A percentile compares a stretch with the other conserved stretches of the same genome.
Evolutionary conservation across 2,888 invertebrate genomes (phyloP).

Genomic region (Steinernema carpocapsae): DNA sequence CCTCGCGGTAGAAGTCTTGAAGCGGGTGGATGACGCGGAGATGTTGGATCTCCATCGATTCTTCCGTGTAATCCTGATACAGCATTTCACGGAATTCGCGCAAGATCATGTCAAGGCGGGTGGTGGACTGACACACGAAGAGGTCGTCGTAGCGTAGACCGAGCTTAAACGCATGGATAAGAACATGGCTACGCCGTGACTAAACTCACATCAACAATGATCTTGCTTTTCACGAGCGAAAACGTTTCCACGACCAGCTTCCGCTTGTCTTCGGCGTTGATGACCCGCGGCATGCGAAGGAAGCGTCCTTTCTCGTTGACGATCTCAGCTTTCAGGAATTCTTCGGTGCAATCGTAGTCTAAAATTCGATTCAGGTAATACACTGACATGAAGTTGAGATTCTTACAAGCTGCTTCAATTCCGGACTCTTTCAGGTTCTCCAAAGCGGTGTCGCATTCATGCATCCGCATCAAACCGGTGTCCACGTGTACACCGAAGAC

Average conservation of each 20-base stretch:
- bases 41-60: slow-evolving; percentile 53
- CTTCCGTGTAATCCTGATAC: not conserved
- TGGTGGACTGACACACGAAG: slow-evolving; percentile 77
- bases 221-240: slow-evolving; percentile 76
- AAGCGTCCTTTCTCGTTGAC: slow-evolving; percentile 37
- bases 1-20: slow-evolving; percentile 98
- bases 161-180: not conserved
- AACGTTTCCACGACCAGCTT: slow-evolving; percentile 99
- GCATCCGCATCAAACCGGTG: slow-evolving; percentile 90
- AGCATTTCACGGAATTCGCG: slow-evolving; percentile 75
- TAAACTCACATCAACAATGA: slow-evolving; percentile 45
- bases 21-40: slow-evolving; percentile 96
- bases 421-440: slow-evolving; percentile 55
- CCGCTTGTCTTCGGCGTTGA: slow-evolving; percentile 93
- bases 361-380: slow-evolving; percentile 34
- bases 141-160: slow-evolving; percentile 73
- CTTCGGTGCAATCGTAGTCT: slow-evolving; percentile 56
- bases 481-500: slow-evolving; percentile 88
- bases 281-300: slow-evolving; percentile 49
- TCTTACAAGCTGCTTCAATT: slow-evolving; percentile 54
- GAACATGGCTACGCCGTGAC: not conserved
- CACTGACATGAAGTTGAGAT: not conserved
- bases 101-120: slow-evolving; percentile 84
- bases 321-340: slow-evolving; percentile 54
- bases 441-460: slow-evolving; percentile 84